Conservation (phyloP, 2,797 vertebrate species). For the Thamnophis elegans region DNA sequence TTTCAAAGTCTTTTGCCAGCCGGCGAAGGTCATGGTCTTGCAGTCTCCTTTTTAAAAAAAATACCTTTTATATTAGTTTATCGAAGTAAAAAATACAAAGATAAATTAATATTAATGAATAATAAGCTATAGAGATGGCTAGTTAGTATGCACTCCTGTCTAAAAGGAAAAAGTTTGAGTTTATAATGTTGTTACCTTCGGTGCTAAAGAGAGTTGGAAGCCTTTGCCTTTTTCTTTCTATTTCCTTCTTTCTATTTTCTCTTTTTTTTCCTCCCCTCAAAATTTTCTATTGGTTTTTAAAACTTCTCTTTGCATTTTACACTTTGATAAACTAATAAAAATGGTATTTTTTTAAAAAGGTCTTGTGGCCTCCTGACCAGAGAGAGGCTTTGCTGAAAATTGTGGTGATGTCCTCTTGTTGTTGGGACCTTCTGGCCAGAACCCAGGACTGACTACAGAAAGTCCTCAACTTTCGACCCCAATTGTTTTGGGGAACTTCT, state of each 20-base stretch:
- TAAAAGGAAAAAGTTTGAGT: neutral
- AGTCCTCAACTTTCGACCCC: accelerated
- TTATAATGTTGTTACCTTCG: neutral
- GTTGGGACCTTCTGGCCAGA: neutral
- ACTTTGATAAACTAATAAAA: neutral
- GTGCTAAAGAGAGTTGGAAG: neutral
- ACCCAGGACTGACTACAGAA: neutral
- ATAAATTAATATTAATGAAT: neutral
- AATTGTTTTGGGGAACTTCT: too few species aligned
- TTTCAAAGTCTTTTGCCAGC: neutral
- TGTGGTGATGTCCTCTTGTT: neutral
- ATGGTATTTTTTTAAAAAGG: neutral
- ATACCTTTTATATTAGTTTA: neutral
- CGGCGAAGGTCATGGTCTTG: neutral
- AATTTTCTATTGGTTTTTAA: neutral
- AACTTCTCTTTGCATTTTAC: neutral
- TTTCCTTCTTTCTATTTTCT: neutral
- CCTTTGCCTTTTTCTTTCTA: neutral
- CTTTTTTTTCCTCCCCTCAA: too few species aligned
- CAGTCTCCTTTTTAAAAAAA: neutral
- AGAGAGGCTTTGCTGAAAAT: neutral
- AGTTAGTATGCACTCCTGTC: neutral
- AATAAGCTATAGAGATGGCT: neutral
- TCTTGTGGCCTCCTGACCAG: neutral
- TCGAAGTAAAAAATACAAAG: neutral